Evolutionary conservation across 2,113 vertebrate genomes (phyloP).

Genomic region (Pantherophis guttatus): DNA sequence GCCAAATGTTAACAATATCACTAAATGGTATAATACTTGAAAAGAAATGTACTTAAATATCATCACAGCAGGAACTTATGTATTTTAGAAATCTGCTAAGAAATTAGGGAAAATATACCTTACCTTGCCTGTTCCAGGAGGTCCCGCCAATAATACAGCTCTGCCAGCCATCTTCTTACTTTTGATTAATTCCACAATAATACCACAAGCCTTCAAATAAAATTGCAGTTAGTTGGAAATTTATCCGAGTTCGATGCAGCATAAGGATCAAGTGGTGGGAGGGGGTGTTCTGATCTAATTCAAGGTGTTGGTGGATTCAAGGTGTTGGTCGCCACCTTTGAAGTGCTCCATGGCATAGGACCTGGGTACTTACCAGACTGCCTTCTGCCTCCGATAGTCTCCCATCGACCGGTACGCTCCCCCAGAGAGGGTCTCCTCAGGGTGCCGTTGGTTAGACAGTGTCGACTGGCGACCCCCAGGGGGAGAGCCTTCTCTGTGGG

Average conservation of each 20-base stretch:
- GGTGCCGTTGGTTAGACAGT: no score
- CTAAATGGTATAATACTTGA: neutral
- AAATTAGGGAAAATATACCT: slow-evolving; percentile 71
- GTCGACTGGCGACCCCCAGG: no score
- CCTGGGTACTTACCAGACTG: no score
- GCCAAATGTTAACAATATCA: neutral
- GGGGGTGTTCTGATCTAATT: neutral
- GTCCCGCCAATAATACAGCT: slow-evolving; percentile 91
- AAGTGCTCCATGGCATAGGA: no score
- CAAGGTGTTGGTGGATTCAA: no score
- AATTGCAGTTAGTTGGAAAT: neutral
- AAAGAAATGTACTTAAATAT: neutral
- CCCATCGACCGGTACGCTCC: no score
- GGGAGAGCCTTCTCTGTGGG: no score
- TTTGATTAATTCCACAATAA: slow-evolving; percentile 96
- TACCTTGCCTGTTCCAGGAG: slow-evolving; percentile 99
- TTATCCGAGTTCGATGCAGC: neutral
- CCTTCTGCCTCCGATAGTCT: no score
- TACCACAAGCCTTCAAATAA: slow-evolving; percentile 85
- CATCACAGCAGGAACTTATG: accelerated
- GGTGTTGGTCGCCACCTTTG: no score
- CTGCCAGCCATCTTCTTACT: slow-evolving; percentile 98
- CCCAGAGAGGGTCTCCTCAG: no score
- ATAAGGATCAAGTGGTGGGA: neutral
- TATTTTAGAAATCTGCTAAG: neutral